phyloP scores from a whole-genome alignment of 2,797 vertebrate species.

The Pangasius mekongensis region DNA sequence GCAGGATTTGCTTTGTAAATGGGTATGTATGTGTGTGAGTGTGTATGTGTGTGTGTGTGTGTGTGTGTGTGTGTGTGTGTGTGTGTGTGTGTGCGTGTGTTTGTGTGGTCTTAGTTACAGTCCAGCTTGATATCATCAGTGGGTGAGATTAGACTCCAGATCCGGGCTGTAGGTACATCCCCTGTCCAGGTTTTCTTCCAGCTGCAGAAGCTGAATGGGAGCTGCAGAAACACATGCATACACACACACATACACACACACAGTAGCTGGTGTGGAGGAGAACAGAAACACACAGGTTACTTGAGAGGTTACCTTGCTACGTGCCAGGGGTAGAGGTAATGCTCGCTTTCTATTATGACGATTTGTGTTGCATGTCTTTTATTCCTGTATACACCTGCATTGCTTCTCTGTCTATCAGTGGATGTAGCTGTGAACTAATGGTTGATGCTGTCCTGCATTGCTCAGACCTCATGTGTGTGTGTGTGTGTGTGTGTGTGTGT shows the following conservation, averaged over 20 bases:
- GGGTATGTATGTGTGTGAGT: too few relatives aligned
- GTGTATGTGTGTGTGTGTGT: not conserved
- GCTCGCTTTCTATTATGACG: not conserved
- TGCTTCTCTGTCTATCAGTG: not conserved
- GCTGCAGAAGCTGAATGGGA: conserved; percentile 40
- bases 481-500: not conserved
- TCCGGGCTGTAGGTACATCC: conserved; percentile 7
- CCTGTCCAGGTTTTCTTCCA: conserved; percentile 37
- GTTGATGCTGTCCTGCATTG: not conserved
- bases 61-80: not conserved
- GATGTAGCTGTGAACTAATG: conserved; percentile 1
- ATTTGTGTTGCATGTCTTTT: not conserved
- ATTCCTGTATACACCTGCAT: not conserved
- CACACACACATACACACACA: not conserved
- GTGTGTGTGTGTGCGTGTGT: conserved; percentile 5
- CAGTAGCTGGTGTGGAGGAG: conserved; percentile 20
- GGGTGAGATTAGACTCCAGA: conserved; percentile 18
- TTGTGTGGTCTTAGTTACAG: conserved; percentile 10
- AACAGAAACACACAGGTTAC: conserved; percentile 16
- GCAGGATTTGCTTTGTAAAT: not conserved
- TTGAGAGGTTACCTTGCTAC: conserved; percentile 3
- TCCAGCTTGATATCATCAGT: not conserved
- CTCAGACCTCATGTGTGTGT: not conserved
- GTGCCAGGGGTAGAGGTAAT: not conserved
- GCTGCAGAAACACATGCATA: not conserved